Evolutionary conservation across 2,888 invertebrate genomes (phyloP), one percentile per base, ranked within the genome.

Genomic region (Exephanes ischioxanthus): DNA sequence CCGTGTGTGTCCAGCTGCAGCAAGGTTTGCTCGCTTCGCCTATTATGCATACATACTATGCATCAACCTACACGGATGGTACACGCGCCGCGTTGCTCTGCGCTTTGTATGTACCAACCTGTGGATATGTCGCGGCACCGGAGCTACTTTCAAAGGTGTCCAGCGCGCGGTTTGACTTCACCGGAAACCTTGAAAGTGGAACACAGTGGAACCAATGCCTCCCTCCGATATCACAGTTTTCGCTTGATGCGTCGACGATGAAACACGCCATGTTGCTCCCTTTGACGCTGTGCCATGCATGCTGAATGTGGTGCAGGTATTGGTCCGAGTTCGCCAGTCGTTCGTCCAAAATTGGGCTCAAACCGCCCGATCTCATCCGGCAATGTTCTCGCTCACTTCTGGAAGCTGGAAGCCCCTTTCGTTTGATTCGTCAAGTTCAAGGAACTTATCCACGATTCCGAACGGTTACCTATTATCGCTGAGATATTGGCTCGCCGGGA

Each of bases 211-310:
- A 26, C 14, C 45, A 58, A n/a, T 14, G 41, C 55, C 55, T 58
- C 53, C n/a, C 58, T 58, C 22, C 58, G 71, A 63, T 70, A 71
- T 71, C 61, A 37, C 71, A 53, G 63, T 66, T 72, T 80, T 67
- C 41, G 71, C 26, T 37, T 30, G 66, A 19, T 48, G 72, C 41
- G 19, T 55, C 72, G 66, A 72, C 66, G 80, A 80, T 67, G 72
- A 66, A 72, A 66, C 45, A 30, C 55, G 19, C 11, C 22, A 26
- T 71, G 45, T 37, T 22, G 30, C 41, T 14, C 72, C 70, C 66
- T 77, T 77, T 77, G 77, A 77, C 66, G 71, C 45, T 48, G 16
- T 45, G 16, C 51, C n/a, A 11, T 53, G 53, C n/a, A n/a, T 19
- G 30, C 7, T 51, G 30, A 51, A 33, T 26, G 22, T 2, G 26